These are phyloP conservation scores for Pseudocheirus occidentalis DNA, from an alignment of 2,797 vertebrate species.

Conservation along the genomic window DNA sequence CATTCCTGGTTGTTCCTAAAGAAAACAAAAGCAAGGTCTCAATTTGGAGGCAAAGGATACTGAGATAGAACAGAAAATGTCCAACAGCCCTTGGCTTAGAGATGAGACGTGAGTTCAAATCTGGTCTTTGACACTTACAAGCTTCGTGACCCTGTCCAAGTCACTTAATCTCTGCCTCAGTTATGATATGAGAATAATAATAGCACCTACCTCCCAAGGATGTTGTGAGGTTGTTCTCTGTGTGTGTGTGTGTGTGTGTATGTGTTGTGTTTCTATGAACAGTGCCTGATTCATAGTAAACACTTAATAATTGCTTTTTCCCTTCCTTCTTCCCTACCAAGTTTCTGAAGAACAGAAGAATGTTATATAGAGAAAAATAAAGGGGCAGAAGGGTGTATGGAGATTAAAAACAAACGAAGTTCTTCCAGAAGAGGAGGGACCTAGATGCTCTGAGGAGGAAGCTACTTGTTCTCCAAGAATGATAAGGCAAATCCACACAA, in stretches of 20 bases:
- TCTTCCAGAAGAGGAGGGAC: background rate
- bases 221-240: background rate
- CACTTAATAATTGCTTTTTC: background rate
- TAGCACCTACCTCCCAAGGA: background rate
- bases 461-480: background rate
- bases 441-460: background rate
- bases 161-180: background rate
- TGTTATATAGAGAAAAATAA: background rate
- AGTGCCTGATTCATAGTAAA: background rate
- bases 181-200: background rate
- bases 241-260: background rate
- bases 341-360: background rate
- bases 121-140: background rate
- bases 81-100: background rate
- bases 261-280: background rate
- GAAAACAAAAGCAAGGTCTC: background rate
- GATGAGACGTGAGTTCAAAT: background rate
- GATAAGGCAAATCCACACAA: background rate
- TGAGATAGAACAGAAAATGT: background rate
- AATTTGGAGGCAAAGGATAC: background rate
- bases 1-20: background rate
- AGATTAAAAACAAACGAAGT: background rate
- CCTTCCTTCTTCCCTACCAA: background rate
- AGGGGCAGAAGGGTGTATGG: background rate
- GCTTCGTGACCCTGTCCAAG: background rate